Base-by-base conservation (phyloP, 2,113 vertebrate genomes). In the Charadrius vociferus region DNA sequence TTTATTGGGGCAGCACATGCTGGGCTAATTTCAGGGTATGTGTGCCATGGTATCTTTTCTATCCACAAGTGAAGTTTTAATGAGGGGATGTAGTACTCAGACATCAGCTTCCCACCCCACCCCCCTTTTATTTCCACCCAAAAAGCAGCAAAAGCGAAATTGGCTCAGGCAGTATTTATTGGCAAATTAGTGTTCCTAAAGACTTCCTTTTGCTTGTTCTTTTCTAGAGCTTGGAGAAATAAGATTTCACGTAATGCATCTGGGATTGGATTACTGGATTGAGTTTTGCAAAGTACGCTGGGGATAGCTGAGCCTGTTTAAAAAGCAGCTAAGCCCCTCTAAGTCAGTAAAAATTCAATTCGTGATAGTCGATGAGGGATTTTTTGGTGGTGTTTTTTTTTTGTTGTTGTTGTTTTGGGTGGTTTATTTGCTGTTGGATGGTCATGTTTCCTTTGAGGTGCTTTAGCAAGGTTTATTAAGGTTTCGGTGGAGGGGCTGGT, bases 201-300 rank as follows among this genome's bases (percentile, higher is more conserved):
- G 75, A 92, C 87, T 92, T 95, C 45, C 74, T 83, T 86, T 79
- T 81, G 78, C 92, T 88, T 95, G 94, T 95, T 96, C 96, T 95
- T 93, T 95, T 92, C 79, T 73, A 68, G 81, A 81, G 87, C 96
- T 95, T 15, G 52, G 81, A 95, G 94, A 97, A 97, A 96, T 93
- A 94, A 96, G 96, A 93, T 95, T 97, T 97, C 90, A 83, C 9
- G 2, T 88, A 96, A 95, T 90, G 94, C 96, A 91, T 93, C 86
- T 92, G 93, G 96, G 94, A 96, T 95, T 95, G 93, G 94, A 97
- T 97, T 97, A 95, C 91, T 86, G 91, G 95, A 95, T 88, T 94
- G 95, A 88, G 95, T 96, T 94, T 84, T 83, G 66, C 92, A 78
- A 94, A 97, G 95, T 71, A 62, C 52, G 7, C 95, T 50, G 29